These are phyloP conservation scores for Heptranchias perlo DNA, from an alignment of 2,113 vertebrate species.

Conservation along the genomic window DNA sequence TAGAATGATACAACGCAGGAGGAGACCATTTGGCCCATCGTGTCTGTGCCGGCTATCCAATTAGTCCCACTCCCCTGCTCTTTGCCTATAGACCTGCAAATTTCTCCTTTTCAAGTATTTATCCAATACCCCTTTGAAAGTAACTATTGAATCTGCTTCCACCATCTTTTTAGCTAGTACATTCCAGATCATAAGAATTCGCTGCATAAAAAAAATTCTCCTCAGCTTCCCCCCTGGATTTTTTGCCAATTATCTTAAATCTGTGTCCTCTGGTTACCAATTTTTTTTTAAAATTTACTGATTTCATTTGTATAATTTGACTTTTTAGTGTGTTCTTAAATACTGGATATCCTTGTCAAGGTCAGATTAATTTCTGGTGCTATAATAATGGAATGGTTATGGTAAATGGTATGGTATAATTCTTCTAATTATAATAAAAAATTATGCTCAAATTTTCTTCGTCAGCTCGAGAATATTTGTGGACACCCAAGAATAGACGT, in stretches of 20 bases:
- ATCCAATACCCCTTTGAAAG: not conserved
- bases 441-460: constrained; percentile 41
- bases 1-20: not conserved
- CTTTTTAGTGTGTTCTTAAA: not conserved
- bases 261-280: not conserved
- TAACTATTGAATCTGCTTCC: not conserved
- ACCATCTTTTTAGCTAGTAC: not conserved
- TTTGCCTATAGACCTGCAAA: not conserved
- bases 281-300: not conserved
- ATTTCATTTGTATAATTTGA: not conserved
- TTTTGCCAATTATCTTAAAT: not conserved
- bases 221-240: not conserved
- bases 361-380: not conserved
- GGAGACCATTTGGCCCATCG: not conserved
- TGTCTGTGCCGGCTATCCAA: not conserved
- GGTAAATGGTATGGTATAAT: not conserved
- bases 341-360: not conserved
- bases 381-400: not conserved
- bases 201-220: not conserved
- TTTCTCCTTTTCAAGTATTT: not conserved
- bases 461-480: constrained; percentile 78
- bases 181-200: not conserved
- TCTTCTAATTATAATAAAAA: constrained; percentile 3
- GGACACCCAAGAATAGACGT: constrained; percentile 79
- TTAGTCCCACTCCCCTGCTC: not conserved